Percentiles rank a stretch among this genome's conserved stretches.
Conservation (phyloP, 1,140 invertebrate genomes). For the Megathymus violae region DNA sequence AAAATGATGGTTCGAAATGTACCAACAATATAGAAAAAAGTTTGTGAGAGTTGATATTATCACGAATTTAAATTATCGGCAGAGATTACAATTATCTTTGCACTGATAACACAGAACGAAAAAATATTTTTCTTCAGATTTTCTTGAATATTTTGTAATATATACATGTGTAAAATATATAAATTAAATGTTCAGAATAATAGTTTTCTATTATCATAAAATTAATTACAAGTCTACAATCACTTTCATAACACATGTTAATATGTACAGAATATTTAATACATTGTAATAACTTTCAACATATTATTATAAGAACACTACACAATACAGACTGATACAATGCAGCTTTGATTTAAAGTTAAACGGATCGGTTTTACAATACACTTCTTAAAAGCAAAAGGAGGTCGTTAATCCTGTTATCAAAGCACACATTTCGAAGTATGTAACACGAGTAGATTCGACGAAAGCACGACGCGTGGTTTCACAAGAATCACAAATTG, state of each 20-base stretch:
- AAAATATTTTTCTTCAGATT: conserved; percentile 50
- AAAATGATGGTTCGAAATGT: conserved; percentile 14
- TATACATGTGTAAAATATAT: too few species aligned
- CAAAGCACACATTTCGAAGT: conserved; percentile 48
- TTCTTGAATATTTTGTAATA: conserved; percentile 13
- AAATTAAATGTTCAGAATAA: too few species aligned
- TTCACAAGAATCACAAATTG: conserved; percentile 72
- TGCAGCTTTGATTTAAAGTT: neutral
- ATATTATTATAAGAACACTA: too few species aligned
- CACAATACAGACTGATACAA: too few species aligned
- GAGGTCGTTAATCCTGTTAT: conserved; percentile 47
- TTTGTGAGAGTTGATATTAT: conserved; percentile 54
- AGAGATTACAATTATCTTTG: conserved; percentile 70
- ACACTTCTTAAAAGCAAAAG: conserved; percentile 36
- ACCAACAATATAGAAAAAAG: conserved; percentile 29
- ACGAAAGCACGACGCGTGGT: conserved; percentile 58
- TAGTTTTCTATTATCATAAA: too few species aligned
- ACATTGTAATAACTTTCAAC: too few species aligned
- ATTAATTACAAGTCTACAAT: too few species aligned
- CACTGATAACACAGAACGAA: conserved; percentile 52
- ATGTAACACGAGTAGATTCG: conserved; percentile 50
- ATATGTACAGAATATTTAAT: too few species aligned
- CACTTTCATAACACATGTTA: too few species aligned
- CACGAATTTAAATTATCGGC: conserved; percentile 57
- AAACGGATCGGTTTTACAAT: neutral